Evolutionary conservation across 2,797 vertebrate genomes (phyloP).

Genomic region (Falco naumanni): DNA sequence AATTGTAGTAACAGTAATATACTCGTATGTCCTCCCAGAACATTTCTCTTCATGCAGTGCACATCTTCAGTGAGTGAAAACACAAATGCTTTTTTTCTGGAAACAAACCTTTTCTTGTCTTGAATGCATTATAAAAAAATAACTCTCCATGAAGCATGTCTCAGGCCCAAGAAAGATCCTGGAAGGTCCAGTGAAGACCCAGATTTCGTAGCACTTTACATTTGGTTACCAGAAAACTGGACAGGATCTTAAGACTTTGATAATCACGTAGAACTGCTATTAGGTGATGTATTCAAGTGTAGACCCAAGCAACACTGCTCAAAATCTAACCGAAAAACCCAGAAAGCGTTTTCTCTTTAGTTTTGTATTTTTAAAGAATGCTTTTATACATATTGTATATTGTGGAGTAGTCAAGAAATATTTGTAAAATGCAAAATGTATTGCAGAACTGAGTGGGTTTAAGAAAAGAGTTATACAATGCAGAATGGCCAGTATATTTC

Average conservation of each 20-base stretch:
- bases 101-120: not conserved
- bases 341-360: not conserved
- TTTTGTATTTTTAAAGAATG: not conserved
- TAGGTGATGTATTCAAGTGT: not conserved
- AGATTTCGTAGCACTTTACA: not conserved
- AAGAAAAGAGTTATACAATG: not conserved
- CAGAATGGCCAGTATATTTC: not conserved
- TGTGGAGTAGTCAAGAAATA: not conserved
- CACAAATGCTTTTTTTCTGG: not conserved
- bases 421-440: not conserved
- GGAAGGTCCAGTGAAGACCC: not conserved
- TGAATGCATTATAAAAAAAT: not conserved
- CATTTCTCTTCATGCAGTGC: not conserved
- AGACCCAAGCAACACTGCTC: not conserved
- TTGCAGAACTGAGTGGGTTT: not conserved
- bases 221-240: not conserved
- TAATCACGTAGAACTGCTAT: not conserved
- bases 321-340: not conserved
- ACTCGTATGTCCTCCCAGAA: not conserved
- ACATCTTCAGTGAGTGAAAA: not conserved
- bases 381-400: not conserved
- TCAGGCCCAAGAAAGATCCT: not conserved
- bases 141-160: not conserved
- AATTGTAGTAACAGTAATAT: not conserved
- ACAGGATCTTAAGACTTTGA: not conserved